Evolutionary conservation across 2,888 invertebrate genomes (phyloP), one percentile per base, ranked within the genome.

Genomic region (Vannuccia rotundouncinata): DNA sequence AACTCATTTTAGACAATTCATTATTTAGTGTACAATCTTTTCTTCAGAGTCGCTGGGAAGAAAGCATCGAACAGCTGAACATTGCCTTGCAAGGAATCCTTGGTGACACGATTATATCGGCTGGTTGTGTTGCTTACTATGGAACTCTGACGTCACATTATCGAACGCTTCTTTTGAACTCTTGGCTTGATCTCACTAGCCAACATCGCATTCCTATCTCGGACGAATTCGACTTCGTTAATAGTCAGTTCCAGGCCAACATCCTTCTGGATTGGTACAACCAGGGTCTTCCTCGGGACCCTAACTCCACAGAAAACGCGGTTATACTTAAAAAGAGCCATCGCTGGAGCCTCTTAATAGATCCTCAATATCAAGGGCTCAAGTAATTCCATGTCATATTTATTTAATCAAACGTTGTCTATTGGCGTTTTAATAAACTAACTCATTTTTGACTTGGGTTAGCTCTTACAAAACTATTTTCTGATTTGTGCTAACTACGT

Each of bases 341-440:
- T 78, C 86, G 86, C 81, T 88, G 88, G 87, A 87, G 87, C 0
- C 84, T 88, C 17, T 83, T 88, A 30, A 87, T 88, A 78, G 88
- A 88, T 81, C 88, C 88, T 0, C 87, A 88, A 82, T 85, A 86
- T 27, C 88, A 88, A 82, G 88, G 86, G 13, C 84, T 84, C 25
- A 84, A 84, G 87, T 88, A 84, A 81, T 84, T 83, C 22, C 59
- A 77, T 45, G 5, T 45, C 17, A 45, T 45, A 45, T 45, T 45
- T 45, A 45, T 45, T 45, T n/a, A n/a, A n/a, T n/a, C n/a, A n/a
- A n/a, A n/a, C n/a, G n/a, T n/a, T n/a, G n/a, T n/a, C n/a, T n/a
- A n/a, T n/a, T n/a, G n/a, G n/a, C n/a, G n/a, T n/a, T n/a, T n/a
- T n/a, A n/a, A n/a, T n/a, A n/a, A n/a, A n/a, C n/a, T n/a, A n/a